Evolutionary conservation across 2,797 vertebrate species (phyloP).

Genomic region (Nannoperca obscura): DNA sequence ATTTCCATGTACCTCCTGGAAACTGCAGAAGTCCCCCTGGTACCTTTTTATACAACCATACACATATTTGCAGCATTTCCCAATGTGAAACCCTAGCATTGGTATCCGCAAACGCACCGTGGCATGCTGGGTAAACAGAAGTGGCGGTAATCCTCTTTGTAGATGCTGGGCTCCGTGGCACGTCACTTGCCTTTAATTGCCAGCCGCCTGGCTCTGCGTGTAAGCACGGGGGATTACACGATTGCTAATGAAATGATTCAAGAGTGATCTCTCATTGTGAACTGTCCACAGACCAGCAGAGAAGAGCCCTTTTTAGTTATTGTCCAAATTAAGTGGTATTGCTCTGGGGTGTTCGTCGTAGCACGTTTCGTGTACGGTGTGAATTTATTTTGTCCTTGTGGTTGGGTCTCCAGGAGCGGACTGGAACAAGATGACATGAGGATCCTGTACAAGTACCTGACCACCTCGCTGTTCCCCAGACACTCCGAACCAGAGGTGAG

Average conservation of each 20-base stretch:
- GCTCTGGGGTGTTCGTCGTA: neutral
- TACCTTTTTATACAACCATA: neutral
- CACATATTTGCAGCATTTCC: neutral
- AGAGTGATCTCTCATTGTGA: slow-evolving; percentile 28
- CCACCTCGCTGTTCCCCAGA: slow-evolving; percentile 96
- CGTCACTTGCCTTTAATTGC: slow-evolving; percentile 40
- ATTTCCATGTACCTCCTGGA: too few relatives aligned
- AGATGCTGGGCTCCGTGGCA: slow-evolving; percentile 29
- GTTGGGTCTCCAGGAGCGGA: slow-evolving; percentile 89
- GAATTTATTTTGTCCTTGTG: neutral
- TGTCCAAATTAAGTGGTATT: slow-evolving; percentile 19
- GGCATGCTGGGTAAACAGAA: slow-evolving; percentile 38
- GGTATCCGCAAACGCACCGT: neutral
- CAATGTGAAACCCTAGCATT: slow-evolving; percentile 9
- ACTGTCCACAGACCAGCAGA: slow-evolving; percentile 12
- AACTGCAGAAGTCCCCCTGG: too few relatives aligned
- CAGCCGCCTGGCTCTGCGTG: slow-evolving; percentile 5
- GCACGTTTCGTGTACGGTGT: too few relatives aligned
- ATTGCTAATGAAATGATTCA: slow-evolving; percentile 45
- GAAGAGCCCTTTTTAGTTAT: slow-evolving; percentile 26
- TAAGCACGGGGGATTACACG: slow-evolving; percentile 37
- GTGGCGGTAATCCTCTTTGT: slow-evolving; percentile 68
- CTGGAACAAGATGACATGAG: slow-evolving; percentile 99
- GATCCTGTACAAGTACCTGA: slow-evolving; percentile 98
- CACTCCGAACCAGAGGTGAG: slow-evolving; percentile 97